Evolutionary conservation across 1,140 invertebrate genomes (phyloP), one percentile per base, ranked within the genome.

Genomic region (Lepidurus arcticus): DNA sequence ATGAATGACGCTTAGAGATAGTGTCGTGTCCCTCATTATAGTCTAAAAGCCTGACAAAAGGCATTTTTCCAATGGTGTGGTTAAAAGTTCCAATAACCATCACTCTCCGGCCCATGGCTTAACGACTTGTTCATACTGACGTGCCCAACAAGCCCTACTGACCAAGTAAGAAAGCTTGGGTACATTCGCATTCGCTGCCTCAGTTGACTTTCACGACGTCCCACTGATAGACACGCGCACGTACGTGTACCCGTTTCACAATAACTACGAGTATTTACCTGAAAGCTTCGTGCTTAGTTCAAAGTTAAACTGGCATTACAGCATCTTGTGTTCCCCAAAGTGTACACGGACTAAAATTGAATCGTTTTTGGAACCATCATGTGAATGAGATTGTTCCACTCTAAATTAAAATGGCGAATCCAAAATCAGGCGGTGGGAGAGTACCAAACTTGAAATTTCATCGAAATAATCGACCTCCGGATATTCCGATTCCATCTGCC

Each of bases 41-140:
- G 53, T 1, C 6, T 65, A 13, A 7, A 21, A 65, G 53, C 53
- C 21, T 65, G 53, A 65, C 53, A 65, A 65, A 65, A 21, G 2
- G 16, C 53, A 1, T 65, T 65, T 9, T 65, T 13, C 6, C 4
- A 9, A 65, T 65, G 53, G 53, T 65, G 53, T 21, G 53, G 53
- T 65, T 65, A 65, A 65, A 65, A 65, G 53, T 65, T 16, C 53
- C 53, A 65, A 65, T 65, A 65, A 65, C 53, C n/a, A 65, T n/a
- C 53, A 0, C 53, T 16, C 53, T 65, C 53, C 53, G 16, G 53
- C 53, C 53, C 53, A 65, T 65, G 53, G 53, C 53, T 65, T 65
- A 65, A 65, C 53, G 53, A 65, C 53, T 65, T 65, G 53, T 65
- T 65, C 53, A 65, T 65, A 65, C 53, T 34, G 8, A 65, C 13